Evolutionary conservation across 2,888 invertebrate genomes (phyloP).

Genomic region (Octodonta nipae): DNA sequence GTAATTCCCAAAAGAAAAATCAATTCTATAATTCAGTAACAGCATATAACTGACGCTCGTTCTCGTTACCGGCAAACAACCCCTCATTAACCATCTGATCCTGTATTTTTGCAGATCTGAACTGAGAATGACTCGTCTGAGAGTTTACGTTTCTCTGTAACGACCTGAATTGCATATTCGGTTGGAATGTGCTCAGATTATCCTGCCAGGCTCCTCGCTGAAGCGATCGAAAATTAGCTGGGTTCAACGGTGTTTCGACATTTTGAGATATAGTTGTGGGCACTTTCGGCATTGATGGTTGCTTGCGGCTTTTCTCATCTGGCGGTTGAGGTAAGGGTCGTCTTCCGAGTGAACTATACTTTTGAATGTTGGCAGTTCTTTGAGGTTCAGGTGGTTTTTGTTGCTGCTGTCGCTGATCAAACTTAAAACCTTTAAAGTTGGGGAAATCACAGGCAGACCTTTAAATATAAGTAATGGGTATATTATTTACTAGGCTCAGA

Average conservation of each 20-base stretch:
- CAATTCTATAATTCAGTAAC: conserved; percentile 53
- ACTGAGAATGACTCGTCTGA: conserved; percentile 29
- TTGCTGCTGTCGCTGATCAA: conserved; percentile 39
- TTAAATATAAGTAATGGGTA: conserved; percentile 4
- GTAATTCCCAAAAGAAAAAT: conserved; percentile 33
- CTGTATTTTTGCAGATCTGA: conserved; percentile 33
- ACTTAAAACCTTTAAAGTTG: conserved; percentile 38
- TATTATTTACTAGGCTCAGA: not conserved
- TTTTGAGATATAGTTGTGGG: conserved; percentile 27
- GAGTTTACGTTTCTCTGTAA: conserved; percentile 14
- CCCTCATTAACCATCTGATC: conserved; percentile 32
- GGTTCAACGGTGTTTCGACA: conserved; percentile 34
- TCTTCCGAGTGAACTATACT: conserved; percentile 35
- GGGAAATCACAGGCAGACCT: conserved; percentile 42
- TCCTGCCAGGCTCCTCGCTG: conserved; percentile 36
- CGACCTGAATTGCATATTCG: conserved; percentile 31
- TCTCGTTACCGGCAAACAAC: conserved; percentile 33
- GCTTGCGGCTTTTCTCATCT: conserved; percentile 33
- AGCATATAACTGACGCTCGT: conserved; percentile 48
- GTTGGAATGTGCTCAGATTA: conserved; percentile 20
- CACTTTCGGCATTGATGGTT: conserved; percentile 31
- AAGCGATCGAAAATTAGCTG: conserved; percentile 41
- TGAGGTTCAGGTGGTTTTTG: conserved; percentile 15
- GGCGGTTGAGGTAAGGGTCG: conserved; percentile 35
- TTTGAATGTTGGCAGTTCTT: conserved; percentile 35